A percentile compares a stretch with the other conserved stretches of the same genome.
Conservation (phyloP, 1,140 invertebrate species). For the Drosophila hydei region DNA sequence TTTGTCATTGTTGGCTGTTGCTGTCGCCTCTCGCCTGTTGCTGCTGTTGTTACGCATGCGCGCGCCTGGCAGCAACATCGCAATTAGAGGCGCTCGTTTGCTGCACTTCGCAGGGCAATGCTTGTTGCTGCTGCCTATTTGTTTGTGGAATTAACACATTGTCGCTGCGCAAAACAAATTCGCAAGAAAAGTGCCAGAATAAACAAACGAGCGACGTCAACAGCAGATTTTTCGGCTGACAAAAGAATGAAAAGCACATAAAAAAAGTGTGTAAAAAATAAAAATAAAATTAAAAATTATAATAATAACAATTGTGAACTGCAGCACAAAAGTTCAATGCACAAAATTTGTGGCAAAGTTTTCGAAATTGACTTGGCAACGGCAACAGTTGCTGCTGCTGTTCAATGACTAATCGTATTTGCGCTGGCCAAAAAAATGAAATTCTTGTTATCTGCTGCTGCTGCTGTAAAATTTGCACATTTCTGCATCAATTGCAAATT, state of each 20-base stretch:
- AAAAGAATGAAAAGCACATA: conserved; percentile 2
- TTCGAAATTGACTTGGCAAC: conserved; percentile 11
- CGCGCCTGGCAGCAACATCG: conserved; percentile 51
- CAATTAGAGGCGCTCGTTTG: conserved; percentile 55
- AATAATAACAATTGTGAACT: conserved; percentile 42
- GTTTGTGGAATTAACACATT: conserved; percentile 72
- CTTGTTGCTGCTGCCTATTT: conserved; percentile 67
- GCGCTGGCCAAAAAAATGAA: conserved; percentile 27
- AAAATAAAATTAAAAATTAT: conserved; percentile 8
- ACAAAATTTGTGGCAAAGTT: conserved; percentile 35
- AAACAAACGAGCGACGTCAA: conserved; percentile 35
- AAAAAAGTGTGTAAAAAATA: background rate
- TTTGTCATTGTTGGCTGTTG: conserved; percentile 51
- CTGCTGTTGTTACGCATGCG: conserved; percentile 72
- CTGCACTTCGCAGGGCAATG: conserved; percentile 56
- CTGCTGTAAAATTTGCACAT: conserved; percentile 68
- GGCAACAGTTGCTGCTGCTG: conserved; percentile 9
- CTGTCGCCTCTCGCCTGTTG: conserved; percentile 4
- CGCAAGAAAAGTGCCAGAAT: conserved; percentile 40
- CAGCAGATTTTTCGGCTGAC: conserved; percentile 16
- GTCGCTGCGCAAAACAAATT: conserved; percentile 55
- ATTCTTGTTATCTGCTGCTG: conserved; percentile 38
- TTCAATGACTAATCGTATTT: conserved; percentile 44
- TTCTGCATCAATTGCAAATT: conserved; percentile 77
- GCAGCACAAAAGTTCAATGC: conserved; percentile 41